Evolutionary conservation across 2,113 vertebrate species (phyloP).

Genomic region (Gallinago paraguaiae): DNA sequence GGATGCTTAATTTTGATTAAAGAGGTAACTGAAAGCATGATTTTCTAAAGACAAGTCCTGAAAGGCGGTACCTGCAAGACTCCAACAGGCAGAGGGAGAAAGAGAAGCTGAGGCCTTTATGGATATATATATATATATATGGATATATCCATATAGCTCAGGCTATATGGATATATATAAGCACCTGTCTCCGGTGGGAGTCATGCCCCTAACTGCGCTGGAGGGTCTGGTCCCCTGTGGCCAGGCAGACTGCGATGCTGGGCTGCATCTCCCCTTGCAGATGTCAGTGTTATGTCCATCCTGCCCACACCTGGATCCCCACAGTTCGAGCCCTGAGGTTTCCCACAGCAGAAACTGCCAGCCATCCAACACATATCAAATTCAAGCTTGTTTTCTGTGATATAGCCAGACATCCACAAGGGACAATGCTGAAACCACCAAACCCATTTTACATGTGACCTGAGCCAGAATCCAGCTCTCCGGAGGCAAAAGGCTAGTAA

Average conservation of each 20-base stretch:
- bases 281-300: neutral
- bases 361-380: conserved; percentile 46
- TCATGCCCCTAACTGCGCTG: neutral
- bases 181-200: neutral
- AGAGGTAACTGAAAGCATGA: neutral
- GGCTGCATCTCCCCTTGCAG: neutral
- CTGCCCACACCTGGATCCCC: neutral
- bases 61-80: neutral
- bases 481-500: conserved; percentile 63
- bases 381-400: conserved; percentile 50
- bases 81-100: neutral
- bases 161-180: no score
- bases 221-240: accelerated
- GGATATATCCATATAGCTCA: no score
- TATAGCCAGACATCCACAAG: neutral
- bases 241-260: accelerated
- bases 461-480: conserved; percentile 54
- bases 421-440: conserved; percentile 48
- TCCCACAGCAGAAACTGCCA: conserved; percentile 50
- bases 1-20: conserved; percentile 5
- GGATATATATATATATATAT: no score
- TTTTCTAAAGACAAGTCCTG: neutral
- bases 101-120: neutral
- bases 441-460: conserved; percentile 66
- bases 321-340: neutral